Conservation (phyloP, 2,113 vertebrate species). For the Podiceps cristatus region DNA sequence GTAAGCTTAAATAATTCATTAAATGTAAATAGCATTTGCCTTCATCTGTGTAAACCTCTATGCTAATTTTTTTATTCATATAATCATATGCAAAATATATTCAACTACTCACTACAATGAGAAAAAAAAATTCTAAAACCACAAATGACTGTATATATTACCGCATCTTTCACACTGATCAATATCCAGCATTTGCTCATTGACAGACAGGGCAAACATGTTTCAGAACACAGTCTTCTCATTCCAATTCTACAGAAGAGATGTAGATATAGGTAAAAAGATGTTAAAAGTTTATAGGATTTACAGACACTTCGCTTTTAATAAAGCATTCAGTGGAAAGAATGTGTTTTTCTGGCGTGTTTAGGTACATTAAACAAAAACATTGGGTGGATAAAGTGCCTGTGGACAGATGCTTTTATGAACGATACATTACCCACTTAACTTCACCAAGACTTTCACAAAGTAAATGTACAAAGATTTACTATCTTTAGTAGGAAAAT, state of each 20-base stretch:
- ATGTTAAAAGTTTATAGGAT: not conserved
- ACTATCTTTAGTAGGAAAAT: not conserved
- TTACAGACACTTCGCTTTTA: not conserved
- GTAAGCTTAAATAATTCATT: not conserved
- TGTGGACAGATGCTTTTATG: not conserved
- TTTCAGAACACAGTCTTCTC: not conserved
- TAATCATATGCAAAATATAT: not conserved
- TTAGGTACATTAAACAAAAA: not conserved
- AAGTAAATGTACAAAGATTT: not conserved
- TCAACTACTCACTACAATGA: not conserved
- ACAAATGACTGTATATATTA: not conserved
- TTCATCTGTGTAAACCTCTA: not conserved
- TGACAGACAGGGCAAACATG: not conserved
- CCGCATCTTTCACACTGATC: not conserved
- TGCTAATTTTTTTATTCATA: not conserved
- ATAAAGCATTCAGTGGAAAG: not conserved
- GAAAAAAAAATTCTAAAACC: not conserved
- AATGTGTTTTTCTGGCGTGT: not conserved
- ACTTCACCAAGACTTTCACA: not conserved
- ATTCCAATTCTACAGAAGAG: not conserved
- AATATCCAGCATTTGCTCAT: not conserved
- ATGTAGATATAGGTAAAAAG: not conserved
- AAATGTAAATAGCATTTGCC: not conserved
- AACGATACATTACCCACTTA: rapidly evolving
- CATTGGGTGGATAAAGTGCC: not conserved